phyloP scores from a whole-genome alignment of 2,888 invertebrate genomes.

The Drosophila incognita region DNA sequence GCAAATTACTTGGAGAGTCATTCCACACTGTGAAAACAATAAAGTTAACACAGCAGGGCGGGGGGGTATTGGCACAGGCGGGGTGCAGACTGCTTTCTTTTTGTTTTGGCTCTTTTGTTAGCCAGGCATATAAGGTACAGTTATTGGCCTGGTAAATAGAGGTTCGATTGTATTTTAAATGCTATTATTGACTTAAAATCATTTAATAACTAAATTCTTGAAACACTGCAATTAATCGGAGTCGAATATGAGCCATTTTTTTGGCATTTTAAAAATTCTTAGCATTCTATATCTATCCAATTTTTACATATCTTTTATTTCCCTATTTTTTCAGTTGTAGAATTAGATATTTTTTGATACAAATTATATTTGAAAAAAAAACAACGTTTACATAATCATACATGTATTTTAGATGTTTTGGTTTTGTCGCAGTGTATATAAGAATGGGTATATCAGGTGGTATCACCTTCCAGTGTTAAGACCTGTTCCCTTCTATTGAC shows the following conservation, averaged over 20 bases:
- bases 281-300: background rate
- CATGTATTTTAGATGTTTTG: background rate
- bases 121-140: background rate
- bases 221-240: background rate
- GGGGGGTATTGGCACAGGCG: background rate
- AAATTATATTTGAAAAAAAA: background rate
- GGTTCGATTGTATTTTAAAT: background rate
- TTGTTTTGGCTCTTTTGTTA: background rate
- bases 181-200: background rate
- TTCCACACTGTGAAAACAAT: background rate
- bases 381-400: background rate
- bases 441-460: slow-evolving; percentile 1
- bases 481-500: slow-evolving; percentile 11
- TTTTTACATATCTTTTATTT: background rate
- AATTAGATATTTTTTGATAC: background rate
- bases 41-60: background rate
- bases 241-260: background rate
- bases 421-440: background rate
- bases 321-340: background rate
- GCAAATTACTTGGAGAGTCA: slow-evolving; percentile 3
- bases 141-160: background rate
- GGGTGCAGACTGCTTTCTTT: background rate
- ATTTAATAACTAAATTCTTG: background rate
- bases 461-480: slow-evolving; percentile 28
- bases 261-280: background rate